These are phyloP conservation scores for Coenonympha arcania DNA, from an alignment of 2,888 invertebrate genomes.

Conservation along the genomic window DNA sequence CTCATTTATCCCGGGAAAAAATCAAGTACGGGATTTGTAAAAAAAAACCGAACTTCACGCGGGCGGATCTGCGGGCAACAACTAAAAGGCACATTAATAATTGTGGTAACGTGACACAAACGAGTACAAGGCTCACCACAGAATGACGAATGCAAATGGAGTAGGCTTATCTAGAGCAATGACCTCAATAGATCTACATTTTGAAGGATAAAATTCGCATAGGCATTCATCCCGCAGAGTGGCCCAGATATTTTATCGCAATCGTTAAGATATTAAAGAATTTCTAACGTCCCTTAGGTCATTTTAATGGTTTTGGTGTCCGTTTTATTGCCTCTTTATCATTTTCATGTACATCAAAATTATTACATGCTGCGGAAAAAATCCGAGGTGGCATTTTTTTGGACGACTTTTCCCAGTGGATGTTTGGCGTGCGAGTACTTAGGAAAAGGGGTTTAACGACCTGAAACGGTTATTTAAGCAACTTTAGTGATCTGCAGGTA, in stretches of 20 bases:
- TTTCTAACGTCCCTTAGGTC: slow-evolving; percentile 40
- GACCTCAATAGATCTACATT: slow-evolving; percentile 15
- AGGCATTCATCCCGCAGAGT: slow-evolving; percentile 14
- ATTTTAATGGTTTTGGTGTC: slow-evolving; percentile 29
- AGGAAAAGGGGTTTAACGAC: no score
- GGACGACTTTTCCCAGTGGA: no score
- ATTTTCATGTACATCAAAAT: slow-evolving; percentile 24
- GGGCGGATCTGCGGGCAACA: no score
- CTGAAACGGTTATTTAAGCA: no score
- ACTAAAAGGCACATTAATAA: not conserved
- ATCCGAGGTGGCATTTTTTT: not conserved
- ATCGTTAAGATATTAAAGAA: slow-evolving; percentile 49
- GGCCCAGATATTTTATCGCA: slow-evolving; percentile 23
- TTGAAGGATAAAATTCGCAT: slow-evolving; percentile 17
- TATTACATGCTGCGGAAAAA: slow-evolving; percentile 13
- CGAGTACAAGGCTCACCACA: not conserved
- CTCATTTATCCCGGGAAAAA: no score
- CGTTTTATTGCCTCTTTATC: slow-evolving; percentile 41
- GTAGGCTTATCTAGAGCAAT: slow-evolving; percentile 14
- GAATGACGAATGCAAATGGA: slow-evolving; percentile 7
- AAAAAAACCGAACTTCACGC: no score
- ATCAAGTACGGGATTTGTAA: no score
- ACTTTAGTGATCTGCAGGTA: no score
- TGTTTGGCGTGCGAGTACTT: no score
- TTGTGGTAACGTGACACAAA: not conserved